Conservation (phyloP, 2,797 vertebrate genomes). For the Diplodus sargus region DNA sequence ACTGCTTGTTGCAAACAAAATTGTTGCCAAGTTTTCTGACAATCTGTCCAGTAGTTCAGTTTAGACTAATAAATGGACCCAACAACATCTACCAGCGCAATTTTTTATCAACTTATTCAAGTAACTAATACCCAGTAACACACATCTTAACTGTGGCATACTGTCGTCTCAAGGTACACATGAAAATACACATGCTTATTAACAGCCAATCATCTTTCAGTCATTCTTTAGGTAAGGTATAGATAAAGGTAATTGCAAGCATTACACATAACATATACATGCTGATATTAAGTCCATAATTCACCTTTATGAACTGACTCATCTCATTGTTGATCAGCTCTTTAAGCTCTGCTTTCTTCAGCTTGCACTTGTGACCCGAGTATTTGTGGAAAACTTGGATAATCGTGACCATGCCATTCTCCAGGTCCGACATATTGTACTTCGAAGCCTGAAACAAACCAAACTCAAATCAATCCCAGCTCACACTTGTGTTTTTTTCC, state of each 20-base stretch:
- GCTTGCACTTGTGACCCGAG: slow-evolving; percentile 78
- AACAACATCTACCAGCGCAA: not conserved
- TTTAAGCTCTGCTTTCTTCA: slow-evolving; percentile 84
- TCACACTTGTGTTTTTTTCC: not conserved
- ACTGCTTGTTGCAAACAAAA: not conserved
- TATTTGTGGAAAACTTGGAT: slow-evolving; percentile 84
- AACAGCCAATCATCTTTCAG: not conserved
- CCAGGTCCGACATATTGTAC: slow-evolving; percentile 74
- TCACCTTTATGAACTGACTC: slow-evolving; percentile 81
- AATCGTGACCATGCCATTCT: slow-evolving; percentile 79
- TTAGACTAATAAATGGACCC: not conserved
- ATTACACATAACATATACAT: not conserved
- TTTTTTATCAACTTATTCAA: not conserved
- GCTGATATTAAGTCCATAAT: not conserved
- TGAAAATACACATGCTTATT: not conserved
- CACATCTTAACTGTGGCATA: not conserved
- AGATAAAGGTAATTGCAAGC: not conserved
- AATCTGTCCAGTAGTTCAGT: not conserved
- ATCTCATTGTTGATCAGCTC: slow-evolving; percentile 84
- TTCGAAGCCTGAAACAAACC: slow-evolving; percentile 56
- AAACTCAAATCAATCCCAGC: slow-evolving; percentile 9
- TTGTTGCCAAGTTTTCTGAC: too few species aligned
- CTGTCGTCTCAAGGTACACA: not conserved
- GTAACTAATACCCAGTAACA: not conserved
- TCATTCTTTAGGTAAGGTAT: not conserved